Evolutionary conservation across 2,888 invertebrate species (phyloP).

Genomic region (Ectemnius continuus): DNA sequence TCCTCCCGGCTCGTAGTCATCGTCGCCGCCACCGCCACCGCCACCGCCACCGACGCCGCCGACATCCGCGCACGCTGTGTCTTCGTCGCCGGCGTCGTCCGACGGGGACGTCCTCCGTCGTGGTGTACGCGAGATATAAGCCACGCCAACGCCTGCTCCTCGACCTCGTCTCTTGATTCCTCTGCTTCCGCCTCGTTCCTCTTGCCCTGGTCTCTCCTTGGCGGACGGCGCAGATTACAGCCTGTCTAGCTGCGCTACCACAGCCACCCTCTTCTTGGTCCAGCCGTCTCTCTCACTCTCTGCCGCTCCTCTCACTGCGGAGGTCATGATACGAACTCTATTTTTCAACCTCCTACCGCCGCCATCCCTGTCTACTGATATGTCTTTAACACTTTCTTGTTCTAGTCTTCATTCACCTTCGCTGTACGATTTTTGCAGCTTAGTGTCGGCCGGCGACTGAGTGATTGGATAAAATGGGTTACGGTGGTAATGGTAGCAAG

Average conservation of each 20-base stretch:
- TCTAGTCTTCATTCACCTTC: conserved; percentile 34
- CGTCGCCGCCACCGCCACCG: background rate
- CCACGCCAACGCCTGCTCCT: conserved; percentile 27
- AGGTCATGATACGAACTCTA: conserved; percentile 51
- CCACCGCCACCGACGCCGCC: background rate
- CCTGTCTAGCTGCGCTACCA: no score
- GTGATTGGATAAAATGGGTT: no score
- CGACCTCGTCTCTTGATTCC: conserved; percentile 17
- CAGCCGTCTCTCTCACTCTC: conserved; percentile 30
- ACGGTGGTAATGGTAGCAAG: no score
- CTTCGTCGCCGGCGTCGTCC: background rate
- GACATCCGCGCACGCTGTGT: background rate
- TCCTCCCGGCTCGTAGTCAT: conserved; percentile 13
- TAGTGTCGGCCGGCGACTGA: no score
- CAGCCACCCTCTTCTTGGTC: conserved; percentile 1
- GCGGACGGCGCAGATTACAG: no score
- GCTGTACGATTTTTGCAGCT: conserved; percentile 2
- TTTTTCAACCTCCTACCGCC: no score
- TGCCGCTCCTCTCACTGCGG: conserved; percentile 36
- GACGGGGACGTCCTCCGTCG: background rate
- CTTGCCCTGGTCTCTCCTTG: background rate
- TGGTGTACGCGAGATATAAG: background rate
- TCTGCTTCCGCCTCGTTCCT: background rate
- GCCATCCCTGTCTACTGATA: conserved; percentile 50
- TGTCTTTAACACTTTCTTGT: background rate